Conservation (phyloP, 2,888 invertebrate genomes). For the Cryptosula pallasiana region DNA sequence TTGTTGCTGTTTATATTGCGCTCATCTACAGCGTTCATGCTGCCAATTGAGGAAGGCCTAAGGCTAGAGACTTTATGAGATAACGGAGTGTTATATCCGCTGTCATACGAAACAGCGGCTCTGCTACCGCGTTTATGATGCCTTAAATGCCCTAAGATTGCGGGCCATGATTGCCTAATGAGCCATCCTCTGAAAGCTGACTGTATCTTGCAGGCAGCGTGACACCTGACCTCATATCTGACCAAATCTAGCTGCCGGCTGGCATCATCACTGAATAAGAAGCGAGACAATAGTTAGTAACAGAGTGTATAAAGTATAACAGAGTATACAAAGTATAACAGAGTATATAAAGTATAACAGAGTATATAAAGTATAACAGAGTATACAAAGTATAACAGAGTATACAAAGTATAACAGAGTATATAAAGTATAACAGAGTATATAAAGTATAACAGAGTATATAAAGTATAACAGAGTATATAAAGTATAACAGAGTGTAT, state of each 20-base stretch:
- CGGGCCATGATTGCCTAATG: background rate
- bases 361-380: too few species aligned
- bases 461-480: too few species aligned
- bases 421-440: too few species aligned
- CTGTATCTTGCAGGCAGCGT: slow-evolving; percentile 77
- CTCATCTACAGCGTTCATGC: background rate
- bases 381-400: too few species aligned
- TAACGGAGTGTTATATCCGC: slow-evolving; percentile 9
- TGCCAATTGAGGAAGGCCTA: background rate
- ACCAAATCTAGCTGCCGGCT: slow-evolving; percentile 73
- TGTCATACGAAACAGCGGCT: background rate
- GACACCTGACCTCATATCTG: slow-evolving; percentile 69
- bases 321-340: too few species aligned
- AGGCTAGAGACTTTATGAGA: background rate
- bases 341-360: too few species aligned
- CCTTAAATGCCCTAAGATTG: background rate
- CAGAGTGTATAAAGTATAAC: too few species aligned
- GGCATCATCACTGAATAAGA: slow-evolving; percentile 34
- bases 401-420: too few species aligned
- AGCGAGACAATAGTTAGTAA: too few species aligned
- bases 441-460: too few species aligned
- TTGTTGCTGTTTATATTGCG: background rate
- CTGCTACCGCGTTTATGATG: background rate
- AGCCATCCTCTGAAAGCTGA: slow-evolving; percentile 46
- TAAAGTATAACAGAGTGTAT: too few species aligned